Conservation (phyloP, 2,888 invertebrate genomes). For the Aricia artaxerxes region DNA sequence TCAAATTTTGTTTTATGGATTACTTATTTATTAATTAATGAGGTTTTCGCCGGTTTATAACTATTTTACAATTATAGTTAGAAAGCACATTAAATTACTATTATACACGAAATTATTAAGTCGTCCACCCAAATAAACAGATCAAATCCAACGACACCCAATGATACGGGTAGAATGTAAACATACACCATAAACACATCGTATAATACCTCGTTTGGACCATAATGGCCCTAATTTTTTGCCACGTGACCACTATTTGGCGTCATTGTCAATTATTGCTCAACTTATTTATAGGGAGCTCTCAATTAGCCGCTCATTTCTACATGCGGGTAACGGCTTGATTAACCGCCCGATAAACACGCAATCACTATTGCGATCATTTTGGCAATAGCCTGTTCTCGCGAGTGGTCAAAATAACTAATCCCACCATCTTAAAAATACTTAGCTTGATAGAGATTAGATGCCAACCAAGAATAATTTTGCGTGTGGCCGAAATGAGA, state of each 20-base stretch:
- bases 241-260: constrained; percentile 77
- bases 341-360: constrained; percentile 44
- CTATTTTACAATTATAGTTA: no score
- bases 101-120: background rate
- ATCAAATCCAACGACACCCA: background rate
- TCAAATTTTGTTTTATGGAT: background rate
- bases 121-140: background rate
- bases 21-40: background rate
- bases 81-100: background rate
- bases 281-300: constrained; percentile 62
- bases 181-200: constrained; percentile 64
- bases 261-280: constrained; percentile 64
- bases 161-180: constrained; percentile 33
- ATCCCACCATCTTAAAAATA: background rate
- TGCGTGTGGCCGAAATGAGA: no score
- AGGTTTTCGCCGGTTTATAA: background rate
- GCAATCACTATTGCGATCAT: constrained; percentile 37
- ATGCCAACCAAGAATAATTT: no score
- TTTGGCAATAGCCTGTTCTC: background rate
- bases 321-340: constrained; percentile 63
- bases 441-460: no score
- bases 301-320: constrained; percentile 67
- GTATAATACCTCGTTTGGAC: constrained; percentile 59
- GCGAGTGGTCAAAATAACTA: background rate
- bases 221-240: constrained; percentile 59